These are phyloP conservation scores for Pherbina coryleti DNA, from an alignment of 2,888 invertebrate genomes.

Conservation along the genomic window DNA sequence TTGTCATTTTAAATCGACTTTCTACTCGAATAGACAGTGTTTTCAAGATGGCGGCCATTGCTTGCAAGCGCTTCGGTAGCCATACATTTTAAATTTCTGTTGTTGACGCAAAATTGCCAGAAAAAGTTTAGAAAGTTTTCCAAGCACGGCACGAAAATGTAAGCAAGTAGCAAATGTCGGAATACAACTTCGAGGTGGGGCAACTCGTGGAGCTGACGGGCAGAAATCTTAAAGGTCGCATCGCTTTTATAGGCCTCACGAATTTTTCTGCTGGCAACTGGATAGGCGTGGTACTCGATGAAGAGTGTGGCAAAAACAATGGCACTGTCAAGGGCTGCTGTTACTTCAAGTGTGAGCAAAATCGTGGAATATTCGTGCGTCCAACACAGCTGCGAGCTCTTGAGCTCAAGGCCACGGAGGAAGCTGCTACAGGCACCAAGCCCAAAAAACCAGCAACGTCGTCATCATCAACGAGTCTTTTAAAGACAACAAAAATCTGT, in stretches of 20 bases:
- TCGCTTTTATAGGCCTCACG: slow-evolving; percentile 92
- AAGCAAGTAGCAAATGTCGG: slow-evolving; percentile 53
- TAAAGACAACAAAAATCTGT: slow-evolving; percentile 50
- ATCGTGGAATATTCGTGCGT: slow-evolving; percentile 94
- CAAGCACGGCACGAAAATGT: slow-evolving; percentile 12
- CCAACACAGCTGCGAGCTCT: slow-evolving; percentile 84
- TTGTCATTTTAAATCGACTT: slow-evolving; percentile 26
- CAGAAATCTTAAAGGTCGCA: slow-evolving; percentile 87
- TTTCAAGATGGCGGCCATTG: slow-evolving; percentile 30
- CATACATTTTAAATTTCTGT: not conserved
- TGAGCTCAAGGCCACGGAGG: slow-evolving; percentile 74
- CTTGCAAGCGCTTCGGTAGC: slow-evolving; percentile 8
- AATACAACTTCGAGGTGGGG: slow-evolving; percentile 77
- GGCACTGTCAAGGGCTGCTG: slow-evolving; percentile 91
- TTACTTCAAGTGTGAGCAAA: slow-evolving; percentile 94
- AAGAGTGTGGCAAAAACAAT: slow-evolving; percentile 96
- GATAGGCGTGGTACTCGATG: slow-evolving; percentile 95
- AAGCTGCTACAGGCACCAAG: not conserved
- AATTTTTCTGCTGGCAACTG: slow-evolving; percentile 93
- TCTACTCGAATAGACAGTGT: slow-evolving; percentile 15
- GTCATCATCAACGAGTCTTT: not conserved
- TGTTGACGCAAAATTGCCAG: not conserved
- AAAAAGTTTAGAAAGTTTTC: not conserved
- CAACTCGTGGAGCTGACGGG: slow-evolving; percentile 86
- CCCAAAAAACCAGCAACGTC: not conserved